Base-by-base conservation (phyloP, 37 sponge, comb jelly and placozoan species). In the Chondrosia reniformis region DNA sequence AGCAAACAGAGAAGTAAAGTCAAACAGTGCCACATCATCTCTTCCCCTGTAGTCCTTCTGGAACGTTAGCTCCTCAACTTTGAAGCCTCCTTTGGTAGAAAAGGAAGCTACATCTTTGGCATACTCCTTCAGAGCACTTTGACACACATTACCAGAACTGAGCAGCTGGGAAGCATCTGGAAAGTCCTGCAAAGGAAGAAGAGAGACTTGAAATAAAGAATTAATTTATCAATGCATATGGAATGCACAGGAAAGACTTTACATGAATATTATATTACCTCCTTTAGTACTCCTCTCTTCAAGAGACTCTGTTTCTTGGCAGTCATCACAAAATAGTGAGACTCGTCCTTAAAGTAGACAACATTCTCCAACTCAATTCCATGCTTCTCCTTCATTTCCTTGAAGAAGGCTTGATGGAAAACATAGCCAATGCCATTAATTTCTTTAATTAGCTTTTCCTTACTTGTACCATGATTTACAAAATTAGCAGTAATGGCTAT, bases 311-410 rank as follows among this genome's bases (percentile, higher is more conserved):
- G 76, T 79, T 91, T 93, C 82, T 91, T 90, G 63, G 92, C 87
- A 15, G 94, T 93, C 97, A 97, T 97, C 42, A 97, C 97, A 83
- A 97, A 91, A 81, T 97, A 97, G 77, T 97, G 97, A 0, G 94
- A 91, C 83, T 97, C 94, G 56, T 93, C 94, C 79, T 93, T 93
- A 77, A 91, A 97, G 74, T 97, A 97, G 22, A 97, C 97, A n/a
- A 97, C 88, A 52, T 97, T 97, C 89, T 97, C 97, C 79, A 97
- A 72, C 12, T 81, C 88, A 13, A 97, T 97, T 0, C 87, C 92
- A 28, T 81, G 87, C 40, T 83, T 75, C 24, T 84, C 61, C 1
- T 76, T 42, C 71, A 97, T 63, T 44, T 46, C 52, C 36, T 91
- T 84, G 77, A 97, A 97, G 74, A 97, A 97, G 22, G 78, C 84